Evolutionary conservation across 2,113 vertebrate genomes (phyloP).

Genomic region (Stigmatopora argus): DNA sequence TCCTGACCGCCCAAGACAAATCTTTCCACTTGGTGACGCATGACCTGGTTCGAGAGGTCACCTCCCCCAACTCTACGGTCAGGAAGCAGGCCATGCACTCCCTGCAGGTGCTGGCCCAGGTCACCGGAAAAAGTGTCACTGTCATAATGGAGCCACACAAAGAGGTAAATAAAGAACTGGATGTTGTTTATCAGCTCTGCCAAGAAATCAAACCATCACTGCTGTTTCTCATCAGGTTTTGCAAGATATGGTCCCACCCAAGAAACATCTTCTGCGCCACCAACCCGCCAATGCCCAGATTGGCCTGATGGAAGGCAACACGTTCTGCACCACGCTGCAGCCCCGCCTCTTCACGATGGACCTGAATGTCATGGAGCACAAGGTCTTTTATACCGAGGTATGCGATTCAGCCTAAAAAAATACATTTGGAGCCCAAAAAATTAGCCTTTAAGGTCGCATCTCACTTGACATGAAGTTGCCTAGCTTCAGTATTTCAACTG

Average conservation of each 20-base stretch:
- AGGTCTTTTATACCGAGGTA: constrained; percentile 98
- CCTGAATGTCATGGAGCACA: constrained; percentile 94
- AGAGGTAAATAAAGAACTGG: constrained; percentile 74
- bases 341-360: constrained; percentile 97
- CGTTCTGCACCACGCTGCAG: constrained; percentile 94
- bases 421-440: background rate
- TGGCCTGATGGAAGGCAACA: constrained; percentile 97
- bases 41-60: constrained; percentile 93
- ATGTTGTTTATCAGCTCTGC: background rate
- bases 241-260: constrained; percentile 98
- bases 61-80: constrained; percentile 96
- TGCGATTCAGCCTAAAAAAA: background rate
- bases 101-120: constrained; percentile 91
- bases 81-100: constrained; percentile 99
- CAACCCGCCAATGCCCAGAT: constrained; percentile 97
- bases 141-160: constrained; percentile 99
- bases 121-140: constrained; percentile 95
- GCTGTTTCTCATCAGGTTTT: constrained; percentile 75
- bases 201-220: background rate
- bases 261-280: constrained; percentile 92
- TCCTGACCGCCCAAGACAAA: constrained; percentile 89
- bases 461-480: too few relatives aligned
- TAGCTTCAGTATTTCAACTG: too few relatives aligned
- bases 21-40: constrained; percentile 97
- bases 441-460: too few relatives aligned